Evolutionary conservation across 2,888 invertebrate genomes (phyloP).

Genomic region (Spodoptera littoralis): DNA sequence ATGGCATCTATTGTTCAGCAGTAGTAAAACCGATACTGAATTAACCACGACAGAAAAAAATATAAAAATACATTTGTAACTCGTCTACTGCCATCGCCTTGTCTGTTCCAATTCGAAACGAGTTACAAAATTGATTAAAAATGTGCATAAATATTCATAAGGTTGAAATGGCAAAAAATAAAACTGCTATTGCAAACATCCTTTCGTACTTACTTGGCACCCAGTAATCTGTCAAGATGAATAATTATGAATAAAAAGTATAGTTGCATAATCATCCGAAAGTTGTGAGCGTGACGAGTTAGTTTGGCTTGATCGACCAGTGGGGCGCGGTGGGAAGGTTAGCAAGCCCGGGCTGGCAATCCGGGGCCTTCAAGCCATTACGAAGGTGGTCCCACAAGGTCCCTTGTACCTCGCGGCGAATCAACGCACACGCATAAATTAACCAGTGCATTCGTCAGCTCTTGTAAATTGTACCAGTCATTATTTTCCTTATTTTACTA

Average conservation of each 20-base stretch:
- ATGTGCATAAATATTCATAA: conserved; percentile 27
- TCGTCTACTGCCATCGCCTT: neutral
- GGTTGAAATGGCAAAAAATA: conserved; percentile 15
- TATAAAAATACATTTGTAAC: no score
- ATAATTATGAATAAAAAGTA: conserved; percentile 27
- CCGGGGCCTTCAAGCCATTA: conserved; percentile 36
- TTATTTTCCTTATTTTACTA: conserved; percentile 41
- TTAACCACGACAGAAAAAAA: neutral
- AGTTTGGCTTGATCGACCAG: conserved; percentile 37
- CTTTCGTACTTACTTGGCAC: conserved; percentile 20
- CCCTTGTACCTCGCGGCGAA: conserved; percentile 45
- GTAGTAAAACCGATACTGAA: neutral
- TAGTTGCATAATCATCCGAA: conserved; percentile 42
- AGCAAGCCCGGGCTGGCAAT: conserved; percentile 46
- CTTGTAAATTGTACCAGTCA: conserved; percentile 32
- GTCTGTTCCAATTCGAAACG: conserved; percentile 17
- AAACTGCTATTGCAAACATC: conserved; percentile 33
- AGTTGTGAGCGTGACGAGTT: conserved; percentile 45
- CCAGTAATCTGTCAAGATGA: conserved; percentile 20
- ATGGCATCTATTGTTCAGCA: conserved; percentile 7
- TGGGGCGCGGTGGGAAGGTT: conserved; percentile 53
- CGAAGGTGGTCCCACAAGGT: conserved; percentile 58
- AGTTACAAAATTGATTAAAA: conserved; percentile 27
- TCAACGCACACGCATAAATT: conserved; percentile 50
- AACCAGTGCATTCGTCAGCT: conserved; percentile 33